Percentiles rank a stretch among this genome's conserved stretches.
These are phyloP conservation scores for Oryzias curvinotus DNA, from an alignment of 2,113 vertebrate genomes.

Conservation along the genomic window DNA sequence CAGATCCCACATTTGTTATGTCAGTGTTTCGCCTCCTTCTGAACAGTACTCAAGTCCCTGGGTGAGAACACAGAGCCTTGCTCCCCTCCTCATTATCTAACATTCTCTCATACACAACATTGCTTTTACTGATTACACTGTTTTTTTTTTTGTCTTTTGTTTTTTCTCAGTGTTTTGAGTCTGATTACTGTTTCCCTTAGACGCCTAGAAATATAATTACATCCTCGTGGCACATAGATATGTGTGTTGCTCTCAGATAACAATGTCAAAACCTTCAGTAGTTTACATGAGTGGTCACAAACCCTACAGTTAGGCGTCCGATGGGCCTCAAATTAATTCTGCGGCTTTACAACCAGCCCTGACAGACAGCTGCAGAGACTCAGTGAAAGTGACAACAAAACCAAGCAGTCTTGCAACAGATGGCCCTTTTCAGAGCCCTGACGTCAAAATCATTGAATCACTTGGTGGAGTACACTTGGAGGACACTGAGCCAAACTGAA, in stretches of 20 bases:
- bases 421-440: neutral
- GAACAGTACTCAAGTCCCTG: conserved; percentile 25
- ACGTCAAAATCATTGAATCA: conserved; percentile 2
- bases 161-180: conserved; percentile 42
- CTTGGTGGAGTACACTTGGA: neutral
- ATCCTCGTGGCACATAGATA: neutral
- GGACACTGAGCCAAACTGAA: neutral
- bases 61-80: conserved; percentile 31
- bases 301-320: neutral
- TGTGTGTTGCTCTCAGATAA: neutral
- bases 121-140: conserved; percentile 53
- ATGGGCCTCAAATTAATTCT: neutral
- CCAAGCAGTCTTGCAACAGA: conserved; percentile 13
- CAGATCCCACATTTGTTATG: conserved; percentile 62
- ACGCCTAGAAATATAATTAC: conserved; percentile 36
- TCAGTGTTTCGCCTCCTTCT: conserved; percentile 37
- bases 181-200: conserved; percentile 53
- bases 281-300: conserved; percentile 1
- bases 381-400: neutral
- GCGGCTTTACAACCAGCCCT: neutral
- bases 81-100: conserved; percentile 28
- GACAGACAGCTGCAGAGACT: neutral
- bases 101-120: conserved; percentile 52
- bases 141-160: conserved; percentile 55
- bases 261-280: neutral